Evolutionary conservation across 1,140 invertebrate species (phyloP), one percentile per base, ranked within the genome.

Genomic region (Diabrotica virgifera): DNA sequence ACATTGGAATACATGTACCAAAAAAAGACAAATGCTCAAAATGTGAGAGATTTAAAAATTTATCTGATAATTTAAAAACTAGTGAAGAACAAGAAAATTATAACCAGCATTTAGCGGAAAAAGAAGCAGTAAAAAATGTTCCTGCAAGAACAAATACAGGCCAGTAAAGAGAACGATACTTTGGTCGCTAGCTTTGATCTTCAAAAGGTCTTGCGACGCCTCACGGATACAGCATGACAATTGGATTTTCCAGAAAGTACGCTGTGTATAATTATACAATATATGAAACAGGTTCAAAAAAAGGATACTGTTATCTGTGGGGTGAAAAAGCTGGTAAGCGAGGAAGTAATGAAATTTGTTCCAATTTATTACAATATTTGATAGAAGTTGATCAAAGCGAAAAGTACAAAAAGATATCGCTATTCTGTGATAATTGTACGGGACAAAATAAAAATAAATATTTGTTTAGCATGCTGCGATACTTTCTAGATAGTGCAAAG

Each of bases 41-140:
- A 64, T 75, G 72, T 64, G 13, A 52, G 10, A 37, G 50, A 38
- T 68, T 59, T 64, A 57, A 75, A 61, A 65, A 68, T 59, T 62
- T 38, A n/a, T 35, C n/a, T 14, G 52, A 63, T 9, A 37, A 5
- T 14, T n/a, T 24, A 35, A 57, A 37, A 55, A 52, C 37, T 8
- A 24, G 52, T 10, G 24, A 53, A 51, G 35, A 51, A 9, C 6
- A 11, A 52, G n/a, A 61, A 11, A 9, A 62, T 12, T 36, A 59
- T 57, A 13, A 6, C 35, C 13, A 64, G 11, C 40, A 59, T 53
- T 40, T 9, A 37, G 9, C 9, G 6, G 62, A 63, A 6, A 64
- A 64, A 59, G 40, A 64, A 24, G 24, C 6, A 5, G 40, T 56
- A 64, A 59, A 0, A 59, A 59, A 9, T 64, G 7, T 64, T 64